Conservation (phyloP, 2,888 invertebrate species). For the Ophion ellenae region DNA sequence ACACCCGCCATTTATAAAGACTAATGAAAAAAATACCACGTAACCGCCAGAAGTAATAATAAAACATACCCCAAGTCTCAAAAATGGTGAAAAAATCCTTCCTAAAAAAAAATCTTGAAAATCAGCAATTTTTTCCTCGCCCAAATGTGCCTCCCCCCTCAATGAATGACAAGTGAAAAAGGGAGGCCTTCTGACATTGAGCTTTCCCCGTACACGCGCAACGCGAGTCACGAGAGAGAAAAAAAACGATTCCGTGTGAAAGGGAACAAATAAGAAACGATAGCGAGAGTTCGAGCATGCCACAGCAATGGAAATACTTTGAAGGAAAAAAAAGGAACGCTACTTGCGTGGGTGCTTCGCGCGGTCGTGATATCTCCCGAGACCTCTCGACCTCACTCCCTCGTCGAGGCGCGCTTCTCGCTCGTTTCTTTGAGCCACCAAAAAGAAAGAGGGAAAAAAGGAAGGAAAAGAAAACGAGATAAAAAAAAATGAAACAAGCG, state of each 20-base stretch:
- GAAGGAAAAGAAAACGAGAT: background rate
- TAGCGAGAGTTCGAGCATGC: background rate
- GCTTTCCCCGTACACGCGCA: background rate
- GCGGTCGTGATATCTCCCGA: conserved; percentile 62
- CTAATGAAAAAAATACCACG: too few species aligned
- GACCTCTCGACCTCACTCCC: conserved; percentile 64
- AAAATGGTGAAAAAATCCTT: too few species aligned
- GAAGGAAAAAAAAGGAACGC: conserved; percentile 74
- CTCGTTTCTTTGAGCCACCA: conserved; percentile 50
- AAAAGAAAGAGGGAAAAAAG: conserved; percentile 8
- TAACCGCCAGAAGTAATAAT: too few species aligned
- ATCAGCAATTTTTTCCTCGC: too few species aligned
- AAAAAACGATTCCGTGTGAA: conserved; percentile 18
- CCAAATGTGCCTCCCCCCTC: too few species aligned
- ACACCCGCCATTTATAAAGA: too few species aligned
- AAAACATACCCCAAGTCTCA: too few species aligned
- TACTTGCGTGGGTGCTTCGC: conserved; percentile 77
- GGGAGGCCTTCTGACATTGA: background rate
- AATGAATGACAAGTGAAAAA: conserved; percentile 1
- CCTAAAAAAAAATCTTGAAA: too few species aligned
- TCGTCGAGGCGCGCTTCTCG: conserved; percentile 47
- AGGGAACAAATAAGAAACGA: background rate
- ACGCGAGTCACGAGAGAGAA: background rate
- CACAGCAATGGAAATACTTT: conserved; percentile 7
- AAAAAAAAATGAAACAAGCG: conserved; percentile 31